Base-by-base conservation (phyloP, 2,888 invertebrate genomes). In the Brachyopa scutellaris region DNA sequence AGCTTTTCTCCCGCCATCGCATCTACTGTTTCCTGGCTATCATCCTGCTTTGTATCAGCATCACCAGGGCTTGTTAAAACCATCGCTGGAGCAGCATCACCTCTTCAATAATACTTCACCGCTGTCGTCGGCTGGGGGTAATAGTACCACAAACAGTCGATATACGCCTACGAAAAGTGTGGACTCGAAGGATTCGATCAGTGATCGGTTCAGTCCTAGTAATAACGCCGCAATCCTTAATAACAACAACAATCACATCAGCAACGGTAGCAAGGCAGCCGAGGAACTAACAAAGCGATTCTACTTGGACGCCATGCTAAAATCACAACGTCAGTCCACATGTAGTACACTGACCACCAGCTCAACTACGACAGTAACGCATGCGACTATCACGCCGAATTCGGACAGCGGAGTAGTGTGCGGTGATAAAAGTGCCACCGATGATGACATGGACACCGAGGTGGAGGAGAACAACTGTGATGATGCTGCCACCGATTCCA, bases 291-390 rank as follows among this genome's bases (percentile, higher is more conserved):
- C 93, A 9, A 95, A 95, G 87, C 91, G 95, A 70, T 94, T 95
- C 89, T 95, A 94, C 87, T 89, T 95, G 78, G 95, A 95, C 86
- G 95, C 95, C 9, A 93, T 95, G 45, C 88, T 95, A 53, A 94
- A 95, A 86, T 94, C 94, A 23, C 95, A 95, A 88, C 91, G 93
- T 76, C 88, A 85, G 84, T 38, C 84, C 36, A 70, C 85, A 53
- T 73, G 84, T 77, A 66, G 87, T 86, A 74, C 88, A 31, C 84
- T 85, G 23, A 85, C 84, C 40, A 83, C 85, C 17, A 85, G 74
- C 21, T 67, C 85, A 15, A 82, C 85, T 17, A 78, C 73, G 6
- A 84, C 79, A 17, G 84, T 83, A 59, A 84, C 84, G 45, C 77
- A 74, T 59, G 70, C 67, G 36, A 83, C 80, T 5, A 83, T 89